Conservation (phyloP, 2,113 vertebrate species). For the Eretmochelys imbricata region DNA sequence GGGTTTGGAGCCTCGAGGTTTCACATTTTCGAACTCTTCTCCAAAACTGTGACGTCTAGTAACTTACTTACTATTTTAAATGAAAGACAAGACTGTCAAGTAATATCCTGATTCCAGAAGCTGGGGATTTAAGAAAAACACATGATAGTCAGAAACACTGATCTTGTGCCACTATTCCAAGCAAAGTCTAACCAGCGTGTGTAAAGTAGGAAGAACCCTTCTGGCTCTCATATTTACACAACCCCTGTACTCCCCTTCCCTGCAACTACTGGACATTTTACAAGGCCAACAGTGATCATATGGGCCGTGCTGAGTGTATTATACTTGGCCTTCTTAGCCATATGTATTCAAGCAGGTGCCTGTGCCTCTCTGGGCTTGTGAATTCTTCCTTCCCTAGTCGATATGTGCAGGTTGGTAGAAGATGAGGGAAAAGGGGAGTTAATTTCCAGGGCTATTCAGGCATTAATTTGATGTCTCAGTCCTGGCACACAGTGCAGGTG, state of each 20-base stretch:
- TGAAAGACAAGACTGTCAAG: neutral
- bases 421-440: fast-evolving
- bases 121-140: neutral
- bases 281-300: neutral
- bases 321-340: neutral
- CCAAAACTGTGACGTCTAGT: neutral
- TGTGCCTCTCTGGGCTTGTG: neutral
- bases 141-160: neutral
- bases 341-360: neutral
- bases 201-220: too few relatives aligned
- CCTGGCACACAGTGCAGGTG: neutral
- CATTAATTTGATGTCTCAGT: neutral
- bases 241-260: too few relatives aligned
- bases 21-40: neutral
- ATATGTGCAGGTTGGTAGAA: neutral
- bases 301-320: fast-evolving
- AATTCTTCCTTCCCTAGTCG: neutral
- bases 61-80: neutral
- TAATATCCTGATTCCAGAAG: neutral
- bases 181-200: too few relatives aligned
- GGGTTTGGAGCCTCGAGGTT: neutral
- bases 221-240: too few relatives aligned
- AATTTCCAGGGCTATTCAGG: neutral
- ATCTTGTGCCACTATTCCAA: too few relatives aligned
- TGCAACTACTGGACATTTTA: neutral